phyloP scores from a whole-genome alignment of 2,113 vertebrate species.

The Camelus dromedarius region DNA sequence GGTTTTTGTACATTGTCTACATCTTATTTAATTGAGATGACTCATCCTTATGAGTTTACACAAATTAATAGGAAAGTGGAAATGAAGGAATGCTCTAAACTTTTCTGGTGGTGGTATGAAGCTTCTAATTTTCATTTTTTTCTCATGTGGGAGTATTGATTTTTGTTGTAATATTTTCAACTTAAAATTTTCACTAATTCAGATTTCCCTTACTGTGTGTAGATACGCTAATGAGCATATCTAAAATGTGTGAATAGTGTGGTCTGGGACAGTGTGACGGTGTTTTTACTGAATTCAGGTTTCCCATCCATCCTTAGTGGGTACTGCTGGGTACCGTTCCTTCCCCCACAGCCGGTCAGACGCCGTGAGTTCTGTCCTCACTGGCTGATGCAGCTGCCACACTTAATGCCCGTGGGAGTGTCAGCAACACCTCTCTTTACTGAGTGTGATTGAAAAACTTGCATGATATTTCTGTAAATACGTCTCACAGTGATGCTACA shows the following conservation, averaged over 20 bases:
- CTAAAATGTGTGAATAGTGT: background rate
- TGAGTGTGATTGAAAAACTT: background rate
- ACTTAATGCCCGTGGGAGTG: background rate
- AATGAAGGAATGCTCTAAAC: background rate
- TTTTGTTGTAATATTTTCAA: conserved; percentile 22
- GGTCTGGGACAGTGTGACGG: background rate
- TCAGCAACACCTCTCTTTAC: background rate
- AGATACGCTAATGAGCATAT: background rate
- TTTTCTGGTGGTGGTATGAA: background rate
- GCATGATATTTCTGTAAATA: background rate
- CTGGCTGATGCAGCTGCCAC: fast-evolving
- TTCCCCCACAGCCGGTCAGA: background rate
- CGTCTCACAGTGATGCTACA: background rate
- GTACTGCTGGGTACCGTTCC: background rate
- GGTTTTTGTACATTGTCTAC: background rate
- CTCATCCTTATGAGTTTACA: background rate
- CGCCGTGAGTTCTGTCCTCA: fast-evolving
- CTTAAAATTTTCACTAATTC: conserved; percentile 35
- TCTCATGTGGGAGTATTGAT: background rate
- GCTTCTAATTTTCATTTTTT: conserved; percentile 16
- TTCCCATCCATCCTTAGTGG: background rate
- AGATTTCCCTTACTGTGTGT: background rate
- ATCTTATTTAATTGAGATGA: background rate
- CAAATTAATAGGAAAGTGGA: background rate
- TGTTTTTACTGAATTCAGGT: background rate